phyloP scores from a whole-genome alignment of 2,113 vertebrate genomes.

The Synodontis membranacea region DNA sequence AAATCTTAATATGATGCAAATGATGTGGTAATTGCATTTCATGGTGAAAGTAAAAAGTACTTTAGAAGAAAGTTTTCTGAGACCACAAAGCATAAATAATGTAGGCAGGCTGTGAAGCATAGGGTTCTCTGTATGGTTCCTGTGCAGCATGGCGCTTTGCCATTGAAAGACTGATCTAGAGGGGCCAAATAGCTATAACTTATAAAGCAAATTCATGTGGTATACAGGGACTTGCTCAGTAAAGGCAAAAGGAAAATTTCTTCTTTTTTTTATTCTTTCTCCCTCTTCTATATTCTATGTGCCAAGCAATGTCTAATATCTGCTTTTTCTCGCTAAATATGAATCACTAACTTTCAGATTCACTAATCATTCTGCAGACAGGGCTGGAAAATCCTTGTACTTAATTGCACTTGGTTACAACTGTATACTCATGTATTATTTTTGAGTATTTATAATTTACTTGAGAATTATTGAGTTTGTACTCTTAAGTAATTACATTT shows the following conservation, averaged over 20 bases:
- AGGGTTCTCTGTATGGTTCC: slow-evolving; percentile 38
- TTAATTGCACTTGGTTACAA: not conserved
- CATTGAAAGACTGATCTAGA: slow-evolving; percentile 65
- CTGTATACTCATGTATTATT: not conserved
- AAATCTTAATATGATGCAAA: not conserved
- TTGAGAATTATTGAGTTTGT: not conserved
- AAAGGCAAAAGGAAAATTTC: slow-evolving; percentile 49
- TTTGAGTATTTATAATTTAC: not conserved
- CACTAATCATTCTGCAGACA: not conserved
- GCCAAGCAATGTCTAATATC: not conserved
- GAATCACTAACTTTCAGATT: not conserved
- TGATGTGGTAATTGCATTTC: not conserved
- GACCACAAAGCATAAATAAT: not conserved
- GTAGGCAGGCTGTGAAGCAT: slow-evolving; percentile 23
- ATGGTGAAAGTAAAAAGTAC: not conserved
- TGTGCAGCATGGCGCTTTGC: slow-evolving; percentile 44
- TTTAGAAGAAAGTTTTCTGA: not conserved
- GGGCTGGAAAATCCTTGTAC: not conserved
- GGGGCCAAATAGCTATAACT: slow-evolving; percentile 62
- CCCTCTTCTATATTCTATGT: not conserved
- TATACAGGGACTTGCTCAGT: slow-evolving; percentile 44
- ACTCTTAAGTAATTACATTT: not conserved
- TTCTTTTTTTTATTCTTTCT: no score
- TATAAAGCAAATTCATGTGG: slow-evolving; percentile 64
- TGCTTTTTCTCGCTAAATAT: not conserved